phyloP scores from a whole-genome alignment of 1,140 invertebrate species.

The Cherax quadricarinatus region DNA sequence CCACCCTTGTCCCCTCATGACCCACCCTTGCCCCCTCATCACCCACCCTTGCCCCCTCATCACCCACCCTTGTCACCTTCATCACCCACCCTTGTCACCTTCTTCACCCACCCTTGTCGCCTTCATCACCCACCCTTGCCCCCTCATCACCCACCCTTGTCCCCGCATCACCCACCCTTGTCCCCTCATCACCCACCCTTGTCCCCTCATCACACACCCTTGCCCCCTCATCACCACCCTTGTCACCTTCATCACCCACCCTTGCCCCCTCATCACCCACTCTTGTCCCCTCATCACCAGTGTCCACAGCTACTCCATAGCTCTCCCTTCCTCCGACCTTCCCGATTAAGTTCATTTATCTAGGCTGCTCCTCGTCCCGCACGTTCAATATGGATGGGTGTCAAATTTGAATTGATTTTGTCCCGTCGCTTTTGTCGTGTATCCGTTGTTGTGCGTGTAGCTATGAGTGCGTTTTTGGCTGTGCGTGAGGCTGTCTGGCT shows the following conservation, averaged over 20 bases:
- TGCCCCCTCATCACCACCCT: neutral
- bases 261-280: neutral
- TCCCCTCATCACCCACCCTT: neutral
- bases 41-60: too few relatives aligned
- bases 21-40: too few relatives aligned
- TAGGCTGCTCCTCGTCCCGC: neutral
- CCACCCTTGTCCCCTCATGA: too few relatives aligned
- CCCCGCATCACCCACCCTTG: neutral
- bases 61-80: too few relatives aligned
- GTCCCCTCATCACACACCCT: neutral
- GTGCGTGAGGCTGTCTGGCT: too few relatives aligned
- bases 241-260: neutral
- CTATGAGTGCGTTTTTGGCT: too few relatives aligned
- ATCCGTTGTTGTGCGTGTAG: too few relatives aligned
- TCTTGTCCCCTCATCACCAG: neutral
- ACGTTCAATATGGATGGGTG: conserved; percentile 59
- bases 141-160: too few relatives aligned
- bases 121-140: too few relatives aligned
- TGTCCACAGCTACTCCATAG: too few relatives aligned
- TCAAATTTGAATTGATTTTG: conserved; percentile 62
- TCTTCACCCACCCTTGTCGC: too few relatives aligned
- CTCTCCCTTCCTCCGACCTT: neutral
- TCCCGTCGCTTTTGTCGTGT: neutral
- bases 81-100: too few relatives aligned
- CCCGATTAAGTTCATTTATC: conserved; percentile 27